These are phyloP conservation scores for Drosophila mimica DNA, from an alignment of 2,888 invertebrate species.

Conservation along the genomic window DNA sequence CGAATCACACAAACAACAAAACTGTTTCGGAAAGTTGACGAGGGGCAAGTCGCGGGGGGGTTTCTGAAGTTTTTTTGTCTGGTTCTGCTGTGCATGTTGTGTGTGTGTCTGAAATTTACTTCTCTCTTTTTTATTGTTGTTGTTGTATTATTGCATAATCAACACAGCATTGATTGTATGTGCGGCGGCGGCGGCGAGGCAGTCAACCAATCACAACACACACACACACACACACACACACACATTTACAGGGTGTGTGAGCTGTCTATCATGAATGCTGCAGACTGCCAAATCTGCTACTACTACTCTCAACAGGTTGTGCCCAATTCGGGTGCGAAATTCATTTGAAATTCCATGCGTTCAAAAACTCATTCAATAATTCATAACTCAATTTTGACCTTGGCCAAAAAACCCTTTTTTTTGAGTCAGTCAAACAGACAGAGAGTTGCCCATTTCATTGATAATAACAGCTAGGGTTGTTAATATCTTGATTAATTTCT, in stretches of 20 bases:
- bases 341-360: conserved; percentile 60
- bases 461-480: conserved; percentile 57
- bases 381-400: conserved; percentile 72
- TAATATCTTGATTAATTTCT: conserved; percentile 79
- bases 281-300: not conserved
- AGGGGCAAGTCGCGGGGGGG: not conserved
- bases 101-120: conserved; percentile 27
- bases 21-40: conserved; percentile 16
- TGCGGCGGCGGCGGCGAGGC: conserved; percentile 13
- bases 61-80: conserved; percentile 52
- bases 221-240: conserved; percentile 43
- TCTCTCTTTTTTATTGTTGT: conserved; percentile 1
- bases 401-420: conserved; percentile 57
- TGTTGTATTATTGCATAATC: conserved; percentile 59
- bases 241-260: not conserved
- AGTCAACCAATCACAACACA: conserved; percentile 52
- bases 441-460: conserved; percentile 32
- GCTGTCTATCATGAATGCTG: not conserved
- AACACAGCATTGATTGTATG: conserved; percentile 62
- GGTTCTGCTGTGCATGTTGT: conserved; percentile 23
- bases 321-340: conserved; percentile 25
- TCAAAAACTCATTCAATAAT: conserved; percentile 72
- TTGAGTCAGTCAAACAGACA: not conserved
- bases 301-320: conserved; percentile 29
- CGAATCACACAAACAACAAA: conserved; percentile 53